Conservation (phyloP, 2,888 invertebrate species). For the Latrodectus elegans region DNA sequence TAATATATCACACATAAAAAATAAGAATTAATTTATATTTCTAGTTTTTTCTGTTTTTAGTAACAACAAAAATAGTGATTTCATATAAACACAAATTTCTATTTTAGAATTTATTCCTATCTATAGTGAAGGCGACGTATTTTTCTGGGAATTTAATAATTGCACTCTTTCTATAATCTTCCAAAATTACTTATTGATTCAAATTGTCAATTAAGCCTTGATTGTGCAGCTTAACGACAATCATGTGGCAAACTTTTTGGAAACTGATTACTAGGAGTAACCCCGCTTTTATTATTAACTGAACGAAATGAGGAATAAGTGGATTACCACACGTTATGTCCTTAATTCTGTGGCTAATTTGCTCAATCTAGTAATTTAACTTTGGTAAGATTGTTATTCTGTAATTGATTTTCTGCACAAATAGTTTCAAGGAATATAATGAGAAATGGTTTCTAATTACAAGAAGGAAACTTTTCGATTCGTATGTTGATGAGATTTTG, state of each 20-base stretch:
- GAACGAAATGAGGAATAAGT: neutral
- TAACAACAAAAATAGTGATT: neutral
- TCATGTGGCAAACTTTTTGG: neutral
- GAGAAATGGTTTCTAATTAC: too few relatives aligned
- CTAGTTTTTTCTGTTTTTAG: neutral
- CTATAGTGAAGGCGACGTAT: too few relatives aligned
- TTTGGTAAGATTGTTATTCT: too few relatives aligned
- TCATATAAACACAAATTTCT: too few relatives aligned
- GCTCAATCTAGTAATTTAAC: too few relatives aligned
- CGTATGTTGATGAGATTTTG: too few relatives aligned
- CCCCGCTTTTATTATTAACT: neutral
- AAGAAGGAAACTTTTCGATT: too few relatives aligned
- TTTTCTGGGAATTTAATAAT: too few relatives aligned
- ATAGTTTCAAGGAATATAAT: too few relatives aligned
- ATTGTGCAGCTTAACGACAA: neutral
- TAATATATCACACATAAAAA: neutral
- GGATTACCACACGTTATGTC: neutral
- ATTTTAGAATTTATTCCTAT: too few relatives aligned
- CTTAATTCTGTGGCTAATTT: too few relatives aligned
- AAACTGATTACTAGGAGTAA: neutral
- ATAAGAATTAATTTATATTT: neutral
- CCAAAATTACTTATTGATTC: slow-evolving; percentile 5
- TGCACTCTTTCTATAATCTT: neutral
- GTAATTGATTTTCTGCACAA: too few relatives aligned
- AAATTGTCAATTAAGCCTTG: slow-evolving; percentile 21